A percentile compares a stretch with the other conserved stretches of the same genome.
phyloP scores from a whole-genome alignment of 2,797 vertebrate species.

The Loris lydekkerianus region DNA sequence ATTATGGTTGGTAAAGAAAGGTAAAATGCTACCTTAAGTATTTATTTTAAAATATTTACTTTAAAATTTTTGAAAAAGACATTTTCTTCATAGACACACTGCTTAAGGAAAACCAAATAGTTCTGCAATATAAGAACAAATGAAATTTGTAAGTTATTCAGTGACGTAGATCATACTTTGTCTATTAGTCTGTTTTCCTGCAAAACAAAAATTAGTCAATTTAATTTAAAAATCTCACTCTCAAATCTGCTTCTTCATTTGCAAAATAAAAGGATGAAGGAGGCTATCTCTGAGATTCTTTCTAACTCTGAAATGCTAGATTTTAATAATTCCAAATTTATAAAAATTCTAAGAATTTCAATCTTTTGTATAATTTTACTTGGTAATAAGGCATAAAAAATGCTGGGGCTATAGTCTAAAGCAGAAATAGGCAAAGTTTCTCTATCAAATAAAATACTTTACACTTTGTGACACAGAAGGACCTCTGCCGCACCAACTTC shows the following conservation, averaged over 20 bases:
- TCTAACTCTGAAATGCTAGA: conserved; percentile 60
- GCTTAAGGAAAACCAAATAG: conserved; percentile 56
- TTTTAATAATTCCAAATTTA: conserved; percentile 53
- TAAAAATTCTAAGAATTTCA: conserved; percentile 44
- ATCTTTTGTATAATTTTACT: conserved; percentile 34
- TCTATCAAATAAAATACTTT: background rate
- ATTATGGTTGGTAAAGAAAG: conserved; percentile 48
- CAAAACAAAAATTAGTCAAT: conserved; percentile 61
- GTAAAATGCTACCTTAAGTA: conserved; percentile 52
- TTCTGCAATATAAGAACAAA: conserved; percentile 49
- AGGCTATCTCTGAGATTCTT: conserved; percentile 12
- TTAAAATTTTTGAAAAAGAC: conserved; percentile 46
- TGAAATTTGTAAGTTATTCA: conserved; percentile 9
- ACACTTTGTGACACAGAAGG: background rate
- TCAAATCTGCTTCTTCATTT: conserved; percentile 46
- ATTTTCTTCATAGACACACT: background rate
- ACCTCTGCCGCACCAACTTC: background rate
- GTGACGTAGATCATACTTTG: background rate
- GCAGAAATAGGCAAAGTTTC: background rate
- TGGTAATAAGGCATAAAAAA: conserved; percentile 66
- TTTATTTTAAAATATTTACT: conserved; percentile 59
- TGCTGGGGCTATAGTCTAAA: background rate
- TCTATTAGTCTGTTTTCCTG: conserved; percentile 12
- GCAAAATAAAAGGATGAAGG: conserved; percentile 46
- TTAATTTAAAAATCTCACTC: conserved; percentile 51